phyloP scores from a whole-genome alignment of 2,113 vertebrate species.

The Thalassoma bifasciatum region DNA sequence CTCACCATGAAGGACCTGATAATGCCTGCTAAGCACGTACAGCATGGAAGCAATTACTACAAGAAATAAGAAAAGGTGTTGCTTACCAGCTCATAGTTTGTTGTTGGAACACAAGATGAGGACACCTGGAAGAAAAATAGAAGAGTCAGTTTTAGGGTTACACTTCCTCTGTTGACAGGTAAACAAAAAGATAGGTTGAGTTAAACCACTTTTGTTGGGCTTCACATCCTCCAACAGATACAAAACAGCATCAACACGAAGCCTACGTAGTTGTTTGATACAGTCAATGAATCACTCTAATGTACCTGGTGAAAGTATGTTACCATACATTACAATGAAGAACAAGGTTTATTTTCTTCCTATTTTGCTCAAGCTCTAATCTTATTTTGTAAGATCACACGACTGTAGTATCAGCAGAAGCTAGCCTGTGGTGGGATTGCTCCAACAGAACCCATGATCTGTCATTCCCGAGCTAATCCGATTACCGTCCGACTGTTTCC shows the following conservation, averaged over 20 bases:
- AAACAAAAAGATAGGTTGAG: too few species aligned
- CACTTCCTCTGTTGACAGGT: too few species aligned
- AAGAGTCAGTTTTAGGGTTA: constrained; percentile 2
- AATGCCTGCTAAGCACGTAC: constrained; percentile 39
- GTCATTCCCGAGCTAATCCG: constrained; percentile 63
- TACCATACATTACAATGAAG: neutral
- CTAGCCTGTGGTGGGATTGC: constrained; percentile 15
- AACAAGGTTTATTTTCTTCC: neutral
- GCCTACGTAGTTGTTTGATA: too few species aligned
- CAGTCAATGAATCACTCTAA: too few species aligned
- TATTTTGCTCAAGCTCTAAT: neutral
- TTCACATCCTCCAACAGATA: too few species aligned
- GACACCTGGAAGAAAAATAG: constrained; percentile 83
- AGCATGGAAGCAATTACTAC: constrained; percentile 50
- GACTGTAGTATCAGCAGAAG: neutral
- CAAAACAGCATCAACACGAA: too few species aligned
- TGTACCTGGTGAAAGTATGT: neutral
- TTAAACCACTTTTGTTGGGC: too few species aligned
- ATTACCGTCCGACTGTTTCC: constrained; percentile 62
- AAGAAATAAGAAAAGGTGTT: neutral
- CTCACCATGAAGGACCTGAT: constrained; percentile 28
- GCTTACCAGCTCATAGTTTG: constrained; percentile 92
- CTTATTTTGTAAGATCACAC: neutral
- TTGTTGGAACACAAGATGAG: constrained; percentile 86
- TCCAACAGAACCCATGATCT: constrained; percentile 69